Base-by-base conservation (phyloP, 2,888 invertebrate species). In the Platycheirus albimanus region DNA sequence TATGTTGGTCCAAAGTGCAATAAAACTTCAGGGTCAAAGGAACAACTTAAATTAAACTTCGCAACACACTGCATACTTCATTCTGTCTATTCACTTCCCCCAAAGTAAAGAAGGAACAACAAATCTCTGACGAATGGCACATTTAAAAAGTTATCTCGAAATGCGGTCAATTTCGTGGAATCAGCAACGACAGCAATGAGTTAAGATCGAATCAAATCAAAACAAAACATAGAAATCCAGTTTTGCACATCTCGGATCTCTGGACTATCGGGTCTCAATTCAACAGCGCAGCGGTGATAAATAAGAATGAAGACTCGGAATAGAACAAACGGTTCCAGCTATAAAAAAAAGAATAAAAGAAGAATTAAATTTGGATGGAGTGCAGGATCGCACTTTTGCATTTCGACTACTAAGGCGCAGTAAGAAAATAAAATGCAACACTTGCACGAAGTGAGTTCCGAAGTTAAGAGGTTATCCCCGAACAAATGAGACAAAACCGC, bases 81-180 rank as follows among this genome's bases (percentile, higher is more conserved):
- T 56, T 64, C 36, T 45, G 51, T 49, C 28, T 15, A 58, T 20
- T 8, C 30, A 33, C 13, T 47, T 56, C 17, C 41, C 49, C 33
- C 8, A 8, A 54, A 56, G 51, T 36, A 70, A 51, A 52, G 49
- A 70, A n/a, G 10, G 19, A 43, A 36, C 8, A 33, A 24, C 69
- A 24, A 56, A 54, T 33, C 1, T 58, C 51, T 15, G 15, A 13
- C 43, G 30, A 41, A 47, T n/a, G 43, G 30, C 7, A 33, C 17
- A 17, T 11, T 41, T 19, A 43, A 67, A 45, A 52, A 38, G 24
- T 28, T 58, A 76, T 56, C 64, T 52, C 43, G 54, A 61, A 81
- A 70, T 71, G 81, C 81, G 81, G 81, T 77, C 77, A 81, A 63
- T 67, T 81, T 77, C 70, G 66, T 54, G 47, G 71, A 77, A 71